These are phyloP conservation scores for Parasteatoda lunata DNA, from an alignment of 2,888 invertebrate species.

Conservation along the genomic window DNA sequence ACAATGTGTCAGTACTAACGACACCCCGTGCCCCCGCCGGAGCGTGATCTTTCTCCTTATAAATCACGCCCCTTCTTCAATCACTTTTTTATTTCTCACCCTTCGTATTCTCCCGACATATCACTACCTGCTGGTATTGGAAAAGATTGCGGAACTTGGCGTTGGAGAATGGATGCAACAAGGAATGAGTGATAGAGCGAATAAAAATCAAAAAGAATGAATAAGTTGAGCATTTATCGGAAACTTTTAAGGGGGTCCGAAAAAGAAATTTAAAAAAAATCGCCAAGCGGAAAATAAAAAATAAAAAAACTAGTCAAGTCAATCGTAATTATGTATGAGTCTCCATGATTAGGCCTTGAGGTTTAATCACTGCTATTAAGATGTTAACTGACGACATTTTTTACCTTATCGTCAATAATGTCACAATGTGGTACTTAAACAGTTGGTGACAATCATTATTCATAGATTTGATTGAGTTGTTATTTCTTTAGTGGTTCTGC, in stretches of 20 bases:
- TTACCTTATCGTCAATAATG: background rate
- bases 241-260: background rate
- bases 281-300: too few species aligned
- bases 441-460: too few species aligned
- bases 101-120: too few species aligned
- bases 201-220: too few species aligned
- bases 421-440: too few species aligned
- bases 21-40: conserved; percentile 38
- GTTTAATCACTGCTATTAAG: conserved; percentile 64
- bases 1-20: conserved; percentile 63
- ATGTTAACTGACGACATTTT: conserved; percentile 22
- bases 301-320: conserved; percentile 17
- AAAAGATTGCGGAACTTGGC: conserved; percentile 5
- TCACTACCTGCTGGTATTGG: conserved; percentile 7
- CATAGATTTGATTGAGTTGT: too few species aligned
- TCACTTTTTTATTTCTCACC: conserved; percentile 7
- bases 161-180: background rate
- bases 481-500: too few species aligned
- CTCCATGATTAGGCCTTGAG: conserved; percentile 50
- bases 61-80: conserved; percentile 42
- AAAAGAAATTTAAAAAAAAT: too few species aligned
- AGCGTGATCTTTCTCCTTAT: conserved; percentile 50
- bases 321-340: conserved; percentile 53
- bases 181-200: background rate
- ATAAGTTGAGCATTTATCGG: too few species aligned